Conservation (phyloP, 1,140 invertebrate genomes). For the Brevipalpus yothersi region DNA sequence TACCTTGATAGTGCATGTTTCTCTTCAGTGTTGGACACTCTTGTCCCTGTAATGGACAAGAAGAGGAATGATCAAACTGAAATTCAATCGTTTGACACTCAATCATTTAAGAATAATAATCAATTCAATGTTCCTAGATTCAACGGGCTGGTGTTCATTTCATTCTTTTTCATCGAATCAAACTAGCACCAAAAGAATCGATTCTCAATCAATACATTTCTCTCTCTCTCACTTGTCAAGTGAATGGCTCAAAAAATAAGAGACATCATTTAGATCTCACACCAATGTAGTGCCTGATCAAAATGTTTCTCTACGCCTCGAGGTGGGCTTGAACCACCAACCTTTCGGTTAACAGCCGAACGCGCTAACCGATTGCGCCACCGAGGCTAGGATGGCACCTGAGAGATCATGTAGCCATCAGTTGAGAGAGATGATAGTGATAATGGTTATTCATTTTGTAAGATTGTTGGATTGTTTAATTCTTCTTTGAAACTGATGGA, state of each 20-base stretch:
- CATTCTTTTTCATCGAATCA: no score
- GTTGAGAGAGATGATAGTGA: no score
- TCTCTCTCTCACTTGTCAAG: no score
- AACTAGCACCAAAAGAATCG: no score
- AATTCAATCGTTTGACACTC: neutral
- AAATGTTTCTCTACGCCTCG: slow-evolving; percentile 28
- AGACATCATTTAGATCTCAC: neutral
- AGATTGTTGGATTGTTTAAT: no score
- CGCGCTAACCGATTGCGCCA: slow-evolving; percentile 26
- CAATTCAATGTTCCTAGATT: neutral
- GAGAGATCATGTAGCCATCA: no score
- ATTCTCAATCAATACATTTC: no score
- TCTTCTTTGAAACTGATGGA: no score
- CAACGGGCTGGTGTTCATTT: no score
- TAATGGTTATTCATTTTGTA: no score
- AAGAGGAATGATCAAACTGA: neutral
- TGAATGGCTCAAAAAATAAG: neutral
- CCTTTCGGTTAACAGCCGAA: slow-evolving; percentile 74
- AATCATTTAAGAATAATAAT: neutral
- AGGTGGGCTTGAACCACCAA: slow-evolving; percentile 61
- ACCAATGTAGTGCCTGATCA: no score
- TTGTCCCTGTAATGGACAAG: neutral
- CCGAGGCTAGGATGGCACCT: neutral
- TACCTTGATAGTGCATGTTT: slow-evolving; percentile 3
- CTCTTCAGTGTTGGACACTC: slow-evolving; percentile 1